These are phyloP conservation scores for Phorcus lineatus DNA, from an alignment of 2,888 invertebrate genomes.

Conservation along the genomic window DNA sequence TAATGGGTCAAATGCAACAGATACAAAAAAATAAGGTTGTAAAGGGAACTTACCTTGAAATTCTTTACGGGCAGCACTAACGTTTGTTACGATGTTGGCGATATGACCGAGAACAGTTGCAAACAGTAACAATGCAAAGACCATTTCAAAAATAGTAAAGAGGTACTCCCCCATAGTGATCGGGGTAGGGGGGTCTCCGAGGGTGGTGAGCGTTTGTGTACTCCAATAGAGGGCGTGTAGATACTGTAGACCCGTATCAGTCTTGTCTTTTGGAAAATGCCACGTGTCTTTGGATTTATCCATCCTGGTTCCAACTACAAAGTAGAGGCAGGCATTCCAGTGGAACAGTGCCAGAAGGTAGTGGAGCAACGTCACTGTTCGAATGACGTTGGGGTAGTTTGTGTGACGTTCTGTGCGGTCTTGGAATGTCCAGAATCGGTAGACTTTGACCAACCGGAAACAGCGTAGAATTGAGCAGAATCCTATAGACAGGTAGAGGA, in stretches of 20 bases:
- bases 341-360: conserved; percentile 98
- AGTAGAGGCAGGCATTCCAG: conserved; percentile 99
- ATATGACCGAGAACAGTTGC: conserved; percentile 98
- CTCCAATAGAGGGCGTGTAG: conserved; percentile 99
- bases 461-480: conserved; percentile 94
- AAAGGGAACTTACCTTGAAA: conserved; percentile 88
- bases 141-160: conserved; percentile 94
- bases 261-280: conserved; percentile 62
- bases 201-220: conserved; percentile 94
- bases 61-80: conserved; percentile 96
- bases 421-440: conserved; percentile 98
- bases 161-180: conserved; percentile 95
- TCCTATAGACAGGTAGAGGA: conserved; percentile 97
- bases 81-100: conserved; percentile 97
- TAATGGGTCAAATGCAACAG: background rate
- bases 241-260: conserved; percentile 84
- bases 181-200: conserved; percentile 93
- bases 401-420: conserved; percentile 98
- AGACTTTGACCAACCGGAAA: conserved; percentile 97
- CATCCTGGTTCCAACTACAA: conserved; percentile 79
- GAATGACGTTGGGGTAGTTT: conserved; percentile 95
- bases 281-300: conserved; percentile 79
- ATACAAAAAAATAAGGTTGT: background rate
- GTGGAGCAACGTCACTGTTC: conserved; percentile 79
- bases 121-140: conserved; percentile 95